A percentile compares a stretch with the other conserved stretches of the same genome.
Evolutionary conservation across 1,140 invertebrate genomes (phyloP).

Genomic region (Argopecten irradians): DNA sequence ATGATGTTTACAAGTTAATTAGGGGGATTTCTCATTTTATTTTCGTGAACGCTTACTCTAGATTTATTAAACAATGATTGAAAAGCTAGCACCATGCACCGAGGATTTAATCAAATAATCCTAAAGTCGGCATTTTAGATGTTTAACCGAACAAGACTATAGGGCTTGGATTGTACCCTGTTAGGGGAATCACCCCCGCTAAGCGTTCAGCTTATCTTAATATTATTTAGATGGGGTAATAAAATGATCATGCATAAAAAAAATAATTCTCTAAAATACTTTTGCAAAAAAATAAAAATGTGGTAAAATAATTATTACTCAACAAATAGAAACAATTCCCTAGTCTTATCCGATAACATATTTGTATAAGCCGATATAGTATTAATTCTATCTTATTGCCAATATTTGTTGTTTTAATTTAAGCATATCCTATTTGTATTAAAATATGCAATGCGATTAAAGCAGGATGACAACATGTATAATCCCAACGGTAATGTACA

Average conservation of each 20-base stretch:
- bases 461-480: too few relatives aligned
- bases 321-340: too few relatives aligned
- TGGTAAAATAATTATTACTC: too few relatives aligned
- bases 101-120: neutral
- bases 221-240: neutral
- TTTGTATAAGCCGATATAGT: neutral
- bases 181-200: neutral
- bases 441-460: too few relatives aligned
- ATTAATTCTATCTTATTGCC: too few relatives aligned
- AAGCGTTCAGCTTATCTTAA: neutral
- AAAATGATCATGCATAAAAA: neutral
- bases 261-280: too few relatives aligned
- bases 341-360: neutral
- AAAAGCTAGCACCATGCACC: neutral
- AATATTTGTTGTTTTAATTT: too few relatives aligned
- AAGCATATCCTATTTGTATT: too few relatives aligned
- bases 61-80: slow-evolving; percentile 18
- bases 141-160: too few relatives aligned
- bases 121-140: neutral
- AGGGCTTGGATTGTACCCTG: neutral
- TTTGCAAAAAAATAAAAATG: too few relatives aligned
- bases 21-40: slow-evolving; percentile 8
- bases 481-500: too few relatives aligned
- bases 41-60: neutral
- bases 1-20: neutral